A percentile compares a stretch with the other conserved stretches of the same genome.
These are phyloP conservation scores for Recurvirostra avosetta DNA, from an alignment of 2,113 vertebrate species.

Conservation along the genomic window DNA sequence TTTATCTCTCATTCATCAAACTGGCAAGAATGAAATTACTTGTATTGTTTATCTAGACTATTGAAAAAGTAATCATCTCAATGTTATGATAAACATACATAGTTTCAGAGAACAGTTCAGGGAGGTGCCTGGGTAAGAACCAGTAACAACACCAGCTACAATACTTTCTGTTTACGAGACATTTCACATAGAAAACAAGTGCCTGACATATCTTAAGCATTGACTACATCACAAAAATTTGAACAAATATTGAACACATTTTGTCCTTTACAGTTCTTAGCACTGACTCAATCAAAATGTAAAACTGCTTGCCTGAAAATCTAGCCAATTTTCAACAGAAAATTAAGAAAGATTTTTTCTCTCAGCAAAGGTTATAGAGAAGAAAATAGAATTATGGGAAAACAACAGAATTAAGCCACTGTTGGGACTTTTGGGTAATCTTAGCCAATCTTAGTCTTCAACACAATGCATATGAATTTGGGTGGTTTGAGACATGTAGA, in stretches of 20 bases:
- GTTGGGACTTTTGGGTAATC: background rate
- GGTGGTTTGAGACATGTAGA: background rate
- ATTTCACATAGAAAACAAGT: background rate
- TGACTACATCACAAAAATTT: background rate
- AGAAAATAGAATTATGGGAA: background rate
- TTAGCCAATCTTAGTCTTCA: background rate
- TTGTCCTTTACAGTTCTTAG: background rate
- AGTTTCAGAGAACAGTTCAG: background rate
- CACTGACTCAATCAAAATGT: background rate
- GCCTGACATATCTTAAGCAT: background rate
- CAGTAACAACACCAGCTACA: background rate
- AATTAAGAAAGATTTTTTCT: background rate
- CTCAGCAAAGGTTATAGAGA: background rate
- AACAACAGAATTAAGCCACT: background rate
- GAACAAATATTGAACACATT: background rate
- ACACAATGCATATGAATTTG: background rate
- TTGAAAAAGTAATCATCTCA: background rate
- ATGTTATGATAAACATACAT: background rate
- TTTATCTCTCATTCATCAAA: background rate
- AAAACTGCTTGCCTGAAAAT: background rate
- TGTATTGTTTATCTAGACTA: background rate
- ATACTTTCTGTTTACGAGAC: background rate
- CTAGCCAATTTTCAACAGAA: background rate
- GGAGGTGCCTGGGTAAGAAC: background rate
- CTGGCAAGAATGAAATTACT: background rate